Evolutionary conservation across 2,888 invertebrate genomes (phyloP).

Genomic region (Lepidocyrtoides sp.): DNA sequence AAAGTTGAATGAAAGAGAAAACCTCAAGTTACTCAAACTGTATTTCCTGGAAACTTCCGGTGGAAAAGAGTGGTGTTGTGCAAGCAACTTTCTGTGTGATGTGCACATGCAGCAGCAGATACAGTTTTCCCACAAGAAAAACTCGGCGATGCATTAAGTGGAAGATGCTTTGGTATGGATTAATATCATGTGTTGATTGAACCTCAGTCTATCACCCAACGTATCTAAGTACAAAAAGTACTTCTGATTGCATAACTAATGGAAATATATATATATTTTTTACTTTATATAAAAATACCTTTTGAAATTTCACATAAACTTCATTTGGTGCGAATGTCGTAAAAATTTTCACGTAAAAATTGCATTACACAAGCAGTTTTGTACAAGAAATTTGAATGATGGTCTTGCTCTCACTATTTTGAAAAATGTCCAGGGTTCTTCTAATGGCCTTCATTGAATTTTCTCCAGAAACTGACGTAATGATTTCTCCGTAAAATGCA

Average conservation of each 20-base stretch:
- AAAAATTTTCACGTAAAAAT: background rate
- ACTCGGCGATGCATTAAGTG: constrained; percentile 17
- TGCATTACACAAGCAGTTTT: constrained; percentile 15
- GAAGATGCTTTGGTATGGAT: constrained; percentile 22
- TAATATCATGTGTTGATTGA: constrained; percentile 19
- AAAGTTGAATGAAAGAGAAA: background rate
- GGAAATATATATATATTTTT: too few species aligned
- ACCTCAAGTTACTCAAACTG: constrained; percentile 21
- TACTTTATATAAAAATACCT: background rate
- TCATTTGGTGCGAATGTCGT: background rate
- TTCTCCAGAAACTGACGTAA: constrained; percentile 1
- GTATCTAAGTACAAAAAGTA: background rate
- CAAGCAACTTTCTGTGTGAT: background rate
- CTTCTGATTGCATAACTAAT: too few species aligned
- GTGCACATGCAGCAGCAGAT: background rate
- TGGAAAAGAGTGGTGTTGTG: background rate
- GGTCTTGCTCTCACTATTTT: background rate
- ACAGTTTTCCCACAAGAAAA: constrained; percentile 21
- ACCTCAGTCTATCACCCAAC: background rate
- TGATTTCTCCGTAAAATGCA: background rate
- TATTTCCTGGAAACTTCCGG: constrained; percentile 25
- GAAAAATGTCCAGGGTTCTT: background rate
- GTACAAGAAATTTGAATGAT: constrained; percentile 2
- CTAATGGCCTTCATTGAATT: constrained; percentile 29
- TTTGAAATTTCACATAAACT: background rate